Percentiles rank a stretch among this genome's conserved stretches.
phyloP scores from a whole-genome alignment of 2,797 vertebrate genomes.

The Notoglanidium macrostoma region DNA sequence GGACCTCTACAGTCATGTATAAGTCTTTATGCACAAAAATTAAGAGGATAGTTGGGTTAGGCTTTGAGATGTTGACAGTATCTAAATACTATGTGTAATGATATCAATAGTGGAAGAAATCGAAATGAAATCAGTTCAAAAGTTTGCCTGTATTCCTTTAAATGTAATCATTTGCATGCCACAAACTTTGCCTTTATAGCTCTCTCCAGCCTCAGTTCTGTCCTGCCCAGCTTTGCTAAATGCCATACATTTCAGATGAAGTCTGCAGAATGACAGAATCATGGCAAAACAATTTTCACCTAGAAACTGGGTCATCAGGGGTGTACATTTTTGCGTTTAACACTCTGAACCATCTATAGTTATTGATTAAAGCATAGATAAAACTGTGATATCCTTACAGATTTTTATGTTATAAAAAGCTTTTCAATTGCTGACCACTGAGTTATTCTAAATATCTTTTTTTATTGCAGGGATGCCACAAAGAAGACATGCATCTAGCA shows the following conservation, averaged over 20 bases:
- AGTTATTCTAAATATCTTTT: neutral
- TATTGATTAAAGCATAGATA: neutral
- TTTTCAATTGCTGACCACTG: neutral
- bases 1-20: neutral
- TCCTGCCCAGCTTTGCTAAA: neutral
- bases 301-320: neutral
- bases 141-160: neutral
- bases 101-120: neutral
- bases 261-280: neutral
- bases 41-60: too few species aligned
- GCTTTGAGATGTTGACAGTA: neutral
- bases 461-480: conserved; percentile 39
- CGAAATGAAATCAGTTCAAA: neutral
- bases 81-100: neutral
- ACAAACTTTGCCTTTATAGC: conserved; percentile 9
- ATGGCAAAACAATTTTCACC: neutral
- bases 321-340: neutral
- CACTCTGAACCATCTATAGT: neutral
- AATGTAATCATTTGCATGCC: conserved; percentile 9
- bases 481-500: conserved; percentile 8
- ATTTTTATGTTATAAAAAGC: neutral
- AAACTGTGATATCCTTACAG: neutral
- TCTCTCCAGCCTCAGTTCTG: neutral
- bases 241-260: neutral
- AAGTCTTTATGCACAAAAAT: neutral